Evolutionary conservation across 2,888 invertebrate species (phyloP).

Genomic region (Pseudococcus viburni): DNA sequence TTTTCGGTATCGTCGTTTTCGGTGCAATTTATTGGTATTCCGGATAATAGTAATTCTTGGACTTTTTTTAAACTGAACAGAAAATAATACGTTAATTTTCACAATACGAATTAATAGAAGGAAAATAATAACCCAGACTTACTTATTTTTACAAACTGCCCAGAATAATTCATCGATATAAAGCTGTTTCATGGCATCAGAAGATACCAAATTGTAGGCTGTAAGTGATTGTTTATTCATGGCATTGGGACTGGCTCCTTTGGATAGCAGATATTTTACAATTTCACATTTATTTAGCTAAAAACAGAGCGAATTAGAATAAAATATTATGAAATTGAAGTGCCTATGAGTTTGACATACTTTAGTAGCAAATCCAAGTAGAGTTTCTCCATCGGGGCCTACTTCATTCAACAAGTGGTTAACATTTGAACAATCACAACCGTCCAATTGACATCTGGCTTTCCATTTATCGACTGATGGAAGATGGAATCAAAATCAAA

Average conservation of each 20-base stretch:
- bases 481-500: neutral
- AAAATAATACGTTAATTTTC: neutral
- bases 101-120: neutral
- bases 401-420: conserved; percentile 39
- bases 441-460: conserved; percentile 34
- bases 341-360: neutral
- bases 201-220: conserved; percentile 74
- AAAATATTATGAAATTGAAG: neutral
- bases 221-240: conserved; percentile 75
- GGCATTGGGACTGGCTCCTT: conserved; percentile 76
- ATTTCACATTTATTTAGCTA: conserved; percentile 75
- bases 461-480: conserved; percentile 48
- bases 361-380: conserved; percentile 30
- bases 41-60: conserved; percentile 9
- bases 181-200: conserved; percentile 74
- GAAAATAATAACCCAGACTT: conserved; percentile 69
- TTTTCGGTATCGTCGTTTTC: conserved; percentile 28
- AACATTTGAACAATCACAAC: conserved; percentile 50
- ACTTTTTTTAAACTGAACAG: conserved; percentile 27
- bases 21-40: neutral
- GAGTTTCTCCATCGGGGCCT: conserved; percentile 33
- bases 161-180: conserved; percentile 77
- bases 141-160: conserved; percentile 77
- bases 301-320: conserved; percentile 66
- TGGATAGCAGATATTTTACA: conserved; percentile 75